Evolutionary conservation across 1,140 invertebrate species (phyloP), one percentile per base, ranked within the genome.

Genomic region (Phthorimaea operculella): DNA sequence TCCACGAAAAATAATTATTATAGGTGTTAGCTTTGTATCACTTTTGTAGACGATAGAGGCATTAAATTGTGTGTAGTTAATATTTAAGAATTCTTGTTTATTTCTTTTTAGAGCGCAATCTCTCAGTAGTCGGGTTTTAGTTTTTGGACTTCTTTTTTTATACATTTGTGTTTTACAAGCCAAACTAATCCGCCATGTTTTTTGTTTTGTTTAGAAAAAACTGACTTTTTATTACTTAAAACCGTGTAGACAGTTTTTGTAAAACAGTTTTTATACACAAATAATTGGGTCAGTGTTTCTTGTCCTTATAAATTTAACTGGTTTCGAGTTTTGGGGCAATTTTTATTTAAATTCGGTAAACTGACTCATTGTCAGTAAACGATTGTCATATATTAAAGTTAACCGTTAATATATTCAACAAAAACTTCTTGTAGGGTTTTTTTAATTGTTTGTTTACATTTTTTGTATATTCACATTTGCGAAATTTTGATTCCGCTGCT

Each of bases 261-360:
- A 51, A 57, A n/a, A n/a, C n/a, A n/a, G n/a, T 68, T 70, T 74
- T 74, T 70, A 69, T 64, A 51, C 50, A 64, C 36, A 14, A 72
- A 62, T 66, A 68, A 28, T 56, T 77, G 57, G 76, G 74, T 79
- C 76, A 79, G 64, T 73, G 70, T 66, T 63, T 68, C 57, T 60
- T 65, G 71, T 77, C 73, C 71, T 79, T 28, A 28, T 28, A 28
- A 28, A 28, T 28, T 76, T 75, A 57, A 57, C 62, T 59, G 60
- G 59, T 70, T 68, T 64, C 62, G 57, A 59, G 59, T 70, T 68
- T 66, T 54, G 15, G 42, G 56, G 52, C 50, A 58, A 68, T 63
- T 68, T 72, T 70, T 71, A 67, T 75, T 72, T 58, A 65, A 68
- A 72, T 70, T 59, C 28, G 53, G 17, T 54, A 18, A 64, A 63